Evolutionary conservation across 2,113 vertebrate genomes (phyloP), one percentile per base, ranked within the genome.

Genomic region (Hemibagrus wyckioides): DNA sequence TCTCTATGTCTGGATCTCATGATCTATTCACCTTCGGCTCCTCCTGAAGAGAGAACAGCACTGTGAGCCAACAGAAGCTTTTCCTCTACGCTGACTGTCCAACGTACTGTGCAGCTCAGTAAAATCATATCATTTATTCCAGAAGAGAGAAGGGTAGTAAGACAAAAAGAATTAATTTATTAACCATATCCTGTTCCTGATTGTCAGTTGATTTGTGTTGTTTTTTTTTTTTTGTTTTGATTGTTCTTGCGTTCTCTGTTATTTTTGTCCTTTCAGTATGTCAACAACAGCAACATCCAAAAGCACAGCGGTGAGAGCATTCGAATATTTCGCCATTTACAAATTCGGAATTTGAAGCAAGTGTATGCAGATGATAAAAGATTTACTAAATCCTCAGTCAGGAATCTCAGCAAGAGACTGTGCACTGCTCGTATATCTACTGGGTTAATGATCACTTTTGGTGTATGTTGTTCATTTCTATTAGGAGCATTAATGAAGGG

Each of bases 81-180:
- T 85, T 85, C 14, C 79, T 82, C 88, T 90, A 87, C 79, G 85
- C 89, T 92, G 90, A 90, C 90, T 88, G 75, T 91, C 82, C 83
- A 90, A 88, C 65, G 85, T 86, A 48, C 44, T 48, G 44, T 89
- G 83, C 50, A 39, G 67, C 77, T 71, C 83, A 86, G 76, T 63
- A n/a, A 88, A 90, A 83, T 85, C 33, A 77, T 65, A 83, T 77
- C 59, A 52, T 25, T 83, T 30, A 23, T 44, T 41, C n/a, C 44
- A 10, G 19, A 83, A 54, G 30, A 54, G 25, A 65, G 61, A n/a
- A 87, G 54, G 71, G 83, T 67, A 89, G 69, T 79, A 90, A 63
- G 89, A 88, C 61, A 90, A 85, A 65, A 90, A 91, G 61, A 56
- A 48, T 89, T 94, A 92, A 94, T 92, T 95, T 93, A 95, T 94